Base-by-base conservation (phyloP, 2,797 vertebrate species). In the Anomalospiza imberbis region DNA sequence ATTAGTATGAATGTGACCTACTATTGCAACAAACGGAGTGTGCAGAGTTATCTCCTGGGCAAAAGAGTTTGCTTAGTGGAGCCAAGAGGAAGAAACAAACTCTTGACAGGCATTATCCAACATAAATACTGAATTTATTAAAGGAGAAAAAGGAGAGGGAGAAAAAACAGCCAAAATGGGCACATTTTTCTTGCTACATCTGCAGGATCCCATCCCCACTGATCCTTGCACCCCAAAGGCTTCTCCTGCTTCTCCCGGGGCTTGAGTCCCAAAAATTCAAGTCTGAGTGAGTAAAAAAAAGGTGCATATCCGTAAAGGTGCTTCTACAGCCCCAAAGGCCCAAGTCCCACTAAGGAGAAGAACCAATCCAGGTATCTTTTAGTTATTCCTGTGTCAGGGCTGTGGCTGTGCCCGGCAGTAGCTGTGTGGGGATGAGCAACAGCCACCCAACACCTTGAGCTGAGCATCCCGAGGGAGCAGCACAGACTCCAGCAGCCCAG, bases 1-100 rank as follows among this genome's bases (percentile, higher is more conserved):
- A 95, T 95, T 74, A 89, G 80, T 31, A 38, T 19, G 12, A 67
- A 83, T 32, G 54, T 91, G 91, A 92, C 90, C 91, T 72, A 55
- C 81, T 82, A 45, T 63, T 63, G 66, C 65, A 85, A 32, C 24
- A 88, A 84, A 40, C 5, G 10, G 70, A 24, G 26, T 13, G 40
- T 24, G 32, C 36, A 65, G 50, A 21, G 9, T 57, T 57, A 3
- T 18, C 72, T 71, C 42, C 28, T 13, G 38, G 81, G 67, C 28
- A n/a, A 10, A 32, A 54, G 60, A 58, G 62, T 63, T 84, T 29
- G 60, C 26, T 80, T 28, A 22, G 61, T 4, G 25, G 10, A 32
- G 42, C 51, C 19, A 12, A 42, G 74, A 65, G 20, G 13, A 3
- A 19, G n/a, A 54, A 60, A n/a, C 13, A 50, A 44, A 17, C 13